Conservation (phyloP, 2,113 vertebrate genomes). For the Laticauda colubrina region DNA sequence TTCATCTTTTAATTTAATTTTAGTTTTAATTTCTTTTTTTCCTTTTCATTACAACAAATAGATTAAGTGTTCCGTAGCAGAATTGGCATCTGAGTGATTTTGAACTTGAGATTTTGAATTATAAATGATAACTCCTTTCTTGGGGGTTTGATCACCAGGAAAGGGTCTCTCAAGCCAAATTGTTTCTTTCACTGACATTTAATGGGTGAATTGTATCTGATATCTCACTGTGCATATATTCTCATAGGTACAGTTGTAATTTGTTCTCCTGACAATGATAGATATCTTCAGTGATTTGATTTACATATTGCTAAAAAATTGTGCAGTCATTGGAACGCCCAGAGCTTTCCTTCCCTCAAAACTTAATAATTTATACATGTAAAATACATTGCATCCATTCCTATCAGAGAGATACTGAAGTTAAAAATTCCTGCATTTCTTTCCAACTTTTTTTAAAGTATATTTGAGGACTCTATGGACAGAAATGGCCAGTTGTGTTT, state of each 20-base stretch:
- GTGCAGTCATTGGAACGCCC: not conserved
- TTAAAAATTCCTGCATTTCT: not conserved
- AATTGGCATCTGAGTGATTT: not conserved
- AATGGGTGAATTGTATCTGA: not conserved
- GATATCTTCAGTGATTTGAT: not conserved
- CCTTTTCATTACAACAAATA: not conserved
- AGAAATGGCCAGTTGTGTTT: not conserved
- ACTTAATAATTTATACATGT: not conserved
- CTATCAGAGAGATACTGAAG: not conserved
- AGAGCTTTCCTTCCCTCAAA: not conserved
- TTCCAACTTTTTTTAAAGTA: not conserved
- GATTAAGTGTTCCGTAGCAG: not conserved
- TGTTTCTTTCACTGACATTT: not conserved
- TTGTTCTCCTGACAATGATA: not conserved
- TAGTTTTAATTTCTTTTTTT: not conserved
- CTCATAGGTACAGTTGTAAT: not conserved
- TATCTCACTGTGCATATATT: not conserved
- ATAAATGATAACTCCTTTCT: not conserved
- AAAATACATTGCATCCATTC: not conserved
- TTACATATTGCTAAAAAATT: not conserved
- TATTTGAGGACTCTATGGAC: not conserved
- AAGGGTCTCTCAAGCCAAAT: not conserved
- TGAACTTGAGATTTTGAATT: not conserved
- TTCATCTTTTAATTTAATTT: not conserved
- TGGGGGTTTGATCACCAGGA: not conserved